Percentiles rank a stretch among this genome's conserved stretches.
Conservation (phyloP, 2,888 invertebrate genomes). For the Amorpha juglandis region DNA sequence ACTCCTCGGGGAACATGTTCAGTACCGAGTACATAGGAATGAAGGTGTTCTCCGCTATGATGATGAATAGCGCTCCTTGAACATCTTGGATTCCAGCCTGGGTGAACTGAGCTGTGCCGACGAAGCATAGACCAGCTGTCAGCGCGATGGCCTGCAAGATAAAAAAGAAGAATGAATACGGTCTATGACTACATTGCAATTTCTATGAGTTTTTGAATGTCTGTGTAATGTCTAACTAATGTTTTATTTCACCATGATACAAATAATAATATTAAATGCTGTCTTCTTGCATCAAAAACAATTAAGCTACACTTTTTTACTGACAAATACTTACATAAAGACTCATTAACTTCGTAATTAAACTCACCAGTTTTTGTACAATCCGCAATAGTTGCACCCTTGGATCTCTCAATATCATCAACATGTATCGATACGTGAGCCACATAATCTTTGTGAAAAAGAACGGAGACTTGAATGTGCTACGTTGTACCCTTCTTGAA, state of each 20-base stretch:
- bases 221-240: too few species aligned
- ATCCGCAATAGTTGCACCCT: conserved; percentile 90
- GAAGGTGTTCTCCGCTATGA: conserved; percentile 96
- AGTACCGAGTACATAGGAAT: conserved; percentile 95
- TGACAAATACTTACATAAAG: neutral
- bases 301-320: too few species aligned
- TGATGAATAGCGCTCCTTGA: conserved; percentile 93
- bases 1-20: conserved; percentile 91
- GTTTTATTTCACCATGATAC: too few species aligned
- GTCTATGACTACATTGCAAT: too few species aligned
- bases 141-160: conserved; percentile 86
- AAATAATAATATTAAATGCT: too few species aligned
- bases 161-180: neutral
- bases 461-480: conserved; percentile 82
- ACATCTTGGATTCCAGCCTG: conserved; percentile 94
- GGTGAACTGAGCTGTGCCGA: conserved; percentile 88
- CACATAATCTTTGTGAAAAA: conserved; percentile 90
- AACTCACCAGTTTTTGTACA: conserved; percentile 91
- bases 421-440: conserved; percentile 89
- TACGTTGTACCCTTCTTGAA: conserved; percentile 44
- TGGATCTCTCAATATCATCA: conserved; percentile 91
- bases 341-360: too few species aligned
- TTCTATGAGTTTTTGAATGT: too few species aligned
- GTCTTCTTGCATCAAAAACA: too few species aligned
- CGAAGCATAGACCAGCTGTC: conserved; percentile 93